phyloP scores from a whole-genome alignment of 2,113 vertebrate genomes.

The Peucedramus taeniatus region DNA sequence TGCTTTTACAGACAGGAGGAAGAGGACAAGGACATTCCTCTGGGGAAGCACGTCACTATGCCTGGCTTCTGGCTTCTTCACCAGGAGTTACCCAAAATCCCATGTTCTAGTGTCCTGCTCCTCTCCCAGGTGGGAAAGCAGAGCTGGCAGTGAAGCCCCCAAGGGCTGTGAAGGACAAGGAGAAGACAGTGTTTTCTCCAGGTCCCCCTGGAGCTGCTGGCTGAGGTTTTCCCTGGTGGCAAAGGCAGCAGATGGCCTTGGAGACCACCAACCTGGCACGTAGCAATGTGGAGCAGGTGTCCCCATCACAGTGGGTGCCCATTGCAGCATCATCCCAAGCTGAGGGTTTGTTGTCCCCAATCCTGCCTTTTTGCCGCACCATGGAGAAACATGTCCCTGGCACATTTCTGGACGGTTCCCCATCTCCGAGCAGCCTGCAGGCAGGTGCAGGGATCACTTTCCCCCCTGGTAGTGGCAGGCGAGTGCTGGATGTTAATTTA shows the following conservation, averaged over 20 bases:
- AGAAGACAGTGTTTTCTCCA: background rate
- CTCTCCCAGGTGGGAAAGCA: background rate
- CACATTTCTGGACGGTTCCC: background rate
- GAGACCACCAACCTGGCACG: background rate
- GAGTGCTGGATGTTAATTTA: slow-evolving; percentile 27
- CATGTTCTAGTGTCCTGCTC: background rate
- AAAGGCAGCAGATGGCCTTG: background rate
- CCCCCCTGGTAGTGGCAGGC: background rate
- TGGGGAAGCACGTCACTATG: rapidly evolving
- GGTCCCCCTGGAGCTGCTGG: background rate
- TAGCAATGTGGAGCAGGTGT: background rate
- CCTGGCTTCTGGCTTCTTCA: background rate
- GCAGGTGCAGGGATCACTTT: background rate
- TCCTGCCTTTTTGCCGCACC: rapidly evolving
- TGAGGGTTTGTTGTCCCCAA: background rate
- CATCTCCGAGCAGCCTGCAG: background rate
- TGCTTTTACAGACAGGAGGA: background rate
- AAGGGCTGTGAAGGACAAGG: background rate
- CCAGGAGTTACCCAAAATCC: background rate
- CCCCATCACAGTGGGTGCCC: background rate
- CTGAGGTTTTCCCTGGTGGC: background rate
- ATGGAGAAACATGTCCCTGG: background rate
- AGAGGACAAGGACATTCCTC: rapidly evolving
- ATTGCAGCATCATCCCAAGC: background rate
- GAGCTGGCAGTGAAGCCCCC: background rate